phyloP scores from a whole-genome alignment of 2,888 invertebrate genomes.

The Eilema caniola region DNA sequence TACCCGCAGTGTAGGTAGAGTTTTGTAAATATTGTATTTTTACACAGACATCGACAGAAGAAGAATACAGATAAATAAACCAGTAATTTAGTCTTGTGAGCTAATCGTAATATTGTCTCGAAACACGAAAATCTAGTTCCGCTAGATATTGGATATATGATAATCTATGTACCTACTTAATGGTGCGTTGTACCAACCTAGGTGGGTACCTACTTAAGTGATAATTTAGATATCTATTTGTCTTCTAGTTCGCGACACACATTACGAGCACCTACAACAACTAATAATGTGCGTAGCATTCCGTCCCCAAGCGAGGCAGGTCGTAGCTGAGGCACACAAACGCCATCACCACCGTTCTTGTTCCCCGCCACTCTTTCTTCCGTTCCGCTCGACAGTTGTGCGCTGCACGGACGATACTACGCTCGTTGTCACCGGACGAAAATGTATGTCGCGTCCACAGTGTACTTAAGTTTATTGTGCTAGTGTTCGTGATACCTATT shows the following conservation, averaged over 20 bases:
- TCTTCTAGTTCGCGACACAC: conserved; percentile 34
- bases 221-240: conserved; percentile 25
- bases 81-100: too few species aligned
- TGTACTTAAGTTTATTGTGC: conserved; percentile 75
- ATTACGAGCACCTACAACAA: conserved; percentile 33
- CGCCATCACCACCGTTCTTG: conserved; percentile 64
- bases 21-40: too few species aligned
- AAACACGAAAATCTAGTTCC: conserved; percentile 5
- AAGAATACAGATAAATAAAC: too few species aligned
- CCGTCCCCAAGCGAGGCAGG: conserved; percentile 55
- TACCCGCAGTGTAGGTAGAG: too few species aligned
- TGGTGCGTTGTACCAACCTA: conserved; percentile 10
- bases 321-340: conserved; percentile 39
- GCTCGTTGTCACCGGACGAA: conserved; percentile 68
- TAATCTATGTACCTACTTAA: conserved; percentile 6
- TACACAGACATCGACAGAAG: too few species aligned
- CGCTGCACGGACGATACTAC: conserved; percentile 74
- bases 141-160: neutral
- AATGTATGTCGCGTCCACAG: conserved; percentile 76
- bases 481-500: conserved; percentile 77
- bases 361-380: conserved; percentile 59
- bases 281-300: conserved; percentile 57
- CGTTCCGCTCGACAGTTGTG: conserved; percentile 68
- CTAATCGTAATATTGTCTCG: neutral
- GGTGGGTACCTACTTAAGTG: conserved; percentile 11